These are phyloP conservation scores for Strix occidentalis DNA, from an alignment of 2,797 vertebrate genomes.

Conservation along the genomic window DNA sequence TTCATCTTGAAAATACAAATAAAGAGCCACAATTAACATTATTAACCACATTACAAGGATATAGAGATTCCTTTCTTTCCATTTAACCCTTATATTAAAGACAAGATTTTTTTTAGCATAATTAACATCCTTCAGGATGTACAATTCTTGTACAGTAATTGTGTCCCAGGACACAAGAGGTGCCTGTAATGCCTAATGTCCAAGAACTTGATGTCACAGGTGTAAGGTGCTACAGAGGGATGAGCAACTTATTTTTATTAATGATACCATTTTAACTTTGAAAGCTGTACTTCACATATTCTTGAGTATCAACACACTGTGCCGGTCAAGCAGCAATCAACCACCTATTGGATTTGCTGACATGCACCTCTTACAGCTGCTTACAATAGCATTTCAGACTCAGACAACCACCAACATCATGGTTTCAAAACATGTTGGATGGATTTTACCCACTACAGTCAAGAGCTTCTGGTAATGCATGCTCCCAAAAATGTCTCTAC, in stretches of 20 bases:
- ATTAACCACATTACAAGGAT: neutral
- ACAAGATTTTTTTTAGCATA: neutral
- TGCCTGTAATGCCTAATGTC: rapidly evolving
- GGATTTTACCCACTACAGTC: neutral
- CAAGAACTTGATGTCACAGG: neutral
- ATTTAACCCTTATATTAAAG: neutral
- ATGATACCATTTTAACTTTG: neutral
- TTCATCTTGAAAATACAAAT: neutral
- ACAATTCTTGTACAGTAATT: neutral
- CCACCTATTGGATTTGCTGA: neutral
- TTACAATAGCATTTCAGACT: neutral
- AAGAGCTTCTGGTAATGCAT: neutral
- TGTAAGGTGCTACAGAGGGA: neutral
- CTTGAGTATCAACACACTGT: neutral
- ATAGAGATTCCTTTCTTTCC: neutral
- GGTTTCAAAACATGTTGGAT: rapidly evolving
- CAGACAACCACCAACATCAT: neutral
- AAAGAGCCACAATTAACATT: neutral
- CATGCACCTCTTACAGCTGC: neutral
- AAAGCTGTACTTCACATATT: neutral
- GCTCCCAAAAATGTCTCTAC: neutral
- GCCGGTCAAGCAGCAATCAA: neutral
- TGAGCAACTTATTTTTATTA: neutral
- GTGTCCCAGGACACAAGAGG: neutral
- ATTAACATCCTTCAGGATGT: neutral